Evolutionary conservation across 2,113 vertebrate genomes (phyloP), one percentile per base, ranked within the genome.

Genomic region (Trogon melanurus): DNA sequence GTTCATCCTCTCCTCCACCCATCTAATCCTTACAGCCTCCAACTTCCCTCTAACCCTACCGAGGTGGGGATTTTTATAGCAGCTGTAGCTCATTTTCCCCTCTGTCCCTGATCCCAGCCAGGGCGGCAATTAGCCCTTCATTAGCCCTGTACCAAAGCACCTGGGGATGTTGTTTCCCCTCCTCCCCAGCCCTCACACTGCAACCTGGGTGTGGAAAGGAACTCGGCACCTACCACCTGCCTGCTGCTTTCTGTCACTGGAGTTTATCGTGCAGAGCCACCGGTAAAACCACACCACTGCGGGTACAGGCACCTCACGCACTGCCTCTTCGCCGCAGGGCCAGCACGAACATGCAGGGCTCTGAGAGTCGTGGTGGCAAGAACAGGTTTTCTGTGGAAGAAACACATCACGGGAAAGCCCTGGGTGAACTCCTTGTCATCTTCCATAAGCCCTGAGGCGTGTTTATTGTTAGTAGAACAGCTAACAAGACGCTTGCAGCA

Each of bases 211-310:
- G 29, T 14, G 64, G 44, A 62, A 76, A 80, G 21, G 34, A 61
- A 51, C 11, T 41, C 5, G 1, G 22, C 11, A 32, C 18, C 4
- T 38, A 34, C 15, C 20, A 38, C 11, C 10, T 65, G 13, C 30
- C 34, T 61, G 23, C 4, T 50, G 45, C n/a, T 69, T 79, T 74
- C 30, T 70, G 19, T 50, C 5, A 2, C 58, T 50, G 45, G 13
- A n/a, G 13, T 44, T 64, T 34, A 19, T 30, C 30, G 26, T 26
- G 5, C 0, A 0, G 26, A 60, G 45, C 16, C 2, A 1, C 8
- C 29, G 64, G 53, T 56, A 29, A 15, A 7, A 20, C 26, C 36
- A 30, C 16, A 8, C 16, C 5, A 4, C 16, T 16, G 38, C 20
- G 20, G 30, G 36, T 25, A n/a, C 32, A 23, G n/a, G 50, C 30